Conservation (phyloP, 2,797 vertebrate species). For the Triplophysa yarkandensis region DNA sequence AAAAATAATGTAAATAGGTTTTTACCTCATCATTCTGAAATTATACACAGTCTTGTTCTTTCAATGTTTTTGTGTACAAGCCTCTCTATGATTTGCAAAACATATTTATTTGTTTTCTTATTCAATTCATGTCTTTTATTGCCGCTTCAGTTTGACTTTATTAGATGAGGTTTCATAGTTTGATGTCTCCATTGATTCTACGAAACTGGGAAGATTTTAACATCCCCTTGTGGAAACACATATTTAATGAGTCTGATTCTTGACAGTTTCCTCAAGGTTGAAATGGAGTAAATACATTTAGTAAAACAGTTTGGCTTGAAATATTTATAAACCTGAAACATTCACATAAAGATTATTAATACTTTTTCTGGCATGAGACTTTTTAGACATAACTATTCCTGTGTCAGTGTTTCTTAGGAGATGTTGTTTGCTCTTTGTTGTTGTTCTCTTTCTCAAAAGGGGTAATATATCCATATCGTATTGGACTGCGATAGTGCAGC, state of each 20-base stretch:
- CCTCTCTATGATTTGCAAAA: background rate
- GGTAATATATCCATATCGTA: conserved; percentile 3
- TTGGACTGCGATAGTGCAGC: conserved; percentile 11
- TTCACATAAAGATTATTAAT: conserved; percentile 43
- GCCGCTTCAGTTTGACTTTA: conserved; percentile 26
- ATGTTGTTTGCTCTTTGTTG: background rate
- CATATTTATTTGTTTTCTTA: conserved; percentile 32
- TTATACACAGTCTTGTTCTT: no score
- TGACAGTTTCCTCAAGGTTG: conserved; percentile 50
- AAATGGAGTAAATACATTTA: conserved; percentile 53
- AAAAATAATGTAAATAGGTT: no score
- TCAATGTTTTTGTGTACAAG: background rate
- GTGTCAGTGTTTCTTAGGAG: background rate
- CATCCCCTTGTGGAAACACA: conserved; percentile 44
- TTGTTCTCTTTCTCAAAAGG: conserved; percentile 15
- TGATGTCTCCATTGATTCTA: conserved; percentile 51
- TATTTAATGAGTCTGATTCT: conserved; percentile 52
- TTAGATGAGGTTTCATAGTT: conserved; percentile 45
- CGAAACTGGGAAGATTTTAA: conserved; percentile 47
- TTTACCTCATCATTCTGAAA: background rate
- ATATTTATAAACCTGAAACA: conserved; percentile 56
- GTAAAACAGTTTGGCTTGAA: conserved; percentile 54
- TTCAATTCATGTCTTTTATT: conserved; percentile 40
- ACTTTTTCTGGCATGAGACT: background rate
- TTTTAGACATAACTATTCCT: background rate